These are phyloP conservation scores for Emydocephalus ijimae DNA, from an alignment of 2,113 vertebrate genomes.

Conservation along the genomic window DNA sequence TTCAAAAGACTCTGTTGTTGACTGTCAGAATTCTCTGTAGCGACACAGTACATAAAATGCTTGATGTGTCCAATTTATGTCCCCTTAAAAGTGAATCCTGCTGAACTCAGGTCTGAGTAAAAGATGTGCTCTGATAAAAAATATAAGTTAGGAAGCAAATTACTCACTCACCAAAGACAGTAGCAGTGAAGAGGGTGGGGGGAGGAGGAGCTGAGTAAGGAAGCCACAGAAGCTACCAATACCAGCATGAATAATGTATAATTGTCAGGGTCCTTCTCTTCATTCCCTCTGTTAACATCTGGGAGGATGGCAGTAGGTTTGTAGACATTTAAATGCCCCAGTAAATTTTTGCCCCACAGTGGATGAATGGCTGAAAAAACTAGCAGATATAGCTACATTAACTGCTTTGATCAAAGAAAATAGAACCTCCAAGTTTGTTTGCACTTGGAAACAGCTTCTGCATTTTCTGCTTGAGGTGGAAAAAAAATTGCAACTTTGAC, in stretches of 20 bases:
- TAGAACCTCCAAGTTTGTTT: too few species aligned
- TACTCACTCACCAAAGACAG: neutral
- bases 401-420: neutral
- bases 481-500: too few species aligned
- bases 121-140: neutral
- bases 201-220: neutral
- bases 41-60: neutral
- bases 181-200: neutral
- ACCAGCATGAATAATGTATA: neutral
- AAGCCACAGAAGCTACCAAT: neutral
- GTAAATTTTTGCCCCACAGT: neutral
- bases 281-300: neutral
- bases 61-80: neutral
- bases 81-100: neutral
- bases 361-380: neutral
- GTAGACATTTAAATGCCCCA: neutral
- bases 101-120: neutral
- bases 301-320: neutral
- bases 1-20: neutral
- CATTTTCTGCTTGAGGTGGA: too few species aligned
- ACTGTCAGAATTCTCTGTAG: neutral
- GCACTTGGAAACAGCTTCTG: too few species aligned
- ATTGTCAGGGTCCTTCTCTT: neutral
- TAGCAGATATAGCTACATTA: neutral
- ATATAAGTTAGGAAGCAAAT: neutral